phyloP scores from a whole-genome alignment of 2,797 vertebrate species.

The Microctenopoma steveboyesi region DNA sequence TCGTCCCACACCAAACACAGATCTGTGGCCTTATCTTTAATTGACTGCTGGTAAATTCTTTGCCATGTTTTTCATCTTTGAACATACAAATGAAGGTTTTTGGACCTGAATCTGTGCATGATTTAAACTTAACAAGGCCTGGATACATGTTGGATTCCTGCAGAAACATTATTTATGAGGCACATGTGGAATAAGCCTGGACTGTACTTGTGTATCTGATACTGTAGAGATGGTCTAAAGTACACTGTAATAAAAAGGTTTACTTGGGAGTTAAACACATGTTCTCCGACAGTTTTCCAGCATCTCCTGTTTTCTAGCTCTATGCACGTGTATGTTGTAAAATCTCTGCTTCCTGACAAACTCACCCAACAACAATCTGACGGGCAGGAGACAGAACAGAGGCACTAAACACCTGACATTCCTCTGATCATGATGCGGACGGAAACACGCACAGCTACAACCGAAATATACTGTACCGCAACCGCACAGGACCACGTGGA shows the following conservation, averaged over 20 bases:
- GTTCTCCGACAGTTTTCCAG: conserved; percentile 9
- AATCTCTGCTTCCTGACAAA: conserved; percentile 58
- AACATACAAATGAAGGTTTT: too few relatives aligned
- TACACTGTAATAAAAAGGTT: not conserved
- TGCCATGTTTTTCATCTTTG: too few relatives aligned
- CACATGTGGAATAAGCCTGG: too few relatives aligned
- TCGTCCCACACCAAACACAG: too few relatives aligned
- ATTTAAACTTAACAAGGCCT: too few relatives aligned
- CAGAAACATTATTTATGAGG: too few relatives aligned
- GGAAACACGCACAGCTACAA: conserved; percentile 19
- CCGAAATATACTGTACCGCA: conserved; percentile 35
- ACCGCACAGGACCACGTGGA: conserved; percentile 49
- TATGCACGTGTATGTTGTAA: conserved; percentile 32
- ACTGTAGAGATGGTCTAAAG: not conserved
- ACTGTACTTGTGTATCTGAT: not conserved
- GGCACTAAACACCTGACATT: conserved; percentile 67
- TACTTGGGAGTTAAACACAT: conserved; percentile 1
- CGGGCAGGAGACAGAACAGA: conserved; percentile 58
- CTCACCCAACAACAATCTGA: conserved; percentile 51
- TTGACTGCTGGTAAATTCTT: too few relatives aligned
- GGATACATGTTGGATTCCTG: too few relatives aligned
- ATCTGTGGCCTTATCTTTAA: too few relatives aligned
- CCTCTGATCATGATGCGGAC: conserved; percentile 59
- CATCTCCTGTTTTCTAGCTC: conserved; percentile 25
- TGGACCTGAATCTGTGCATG: too few relatives aligned